Evolutionary conservation across 2,797 vertebrate genomes (phyloP), one percentile per base, ranked within the genome.

Genomic region (Caiman crocodilus): DNA sequence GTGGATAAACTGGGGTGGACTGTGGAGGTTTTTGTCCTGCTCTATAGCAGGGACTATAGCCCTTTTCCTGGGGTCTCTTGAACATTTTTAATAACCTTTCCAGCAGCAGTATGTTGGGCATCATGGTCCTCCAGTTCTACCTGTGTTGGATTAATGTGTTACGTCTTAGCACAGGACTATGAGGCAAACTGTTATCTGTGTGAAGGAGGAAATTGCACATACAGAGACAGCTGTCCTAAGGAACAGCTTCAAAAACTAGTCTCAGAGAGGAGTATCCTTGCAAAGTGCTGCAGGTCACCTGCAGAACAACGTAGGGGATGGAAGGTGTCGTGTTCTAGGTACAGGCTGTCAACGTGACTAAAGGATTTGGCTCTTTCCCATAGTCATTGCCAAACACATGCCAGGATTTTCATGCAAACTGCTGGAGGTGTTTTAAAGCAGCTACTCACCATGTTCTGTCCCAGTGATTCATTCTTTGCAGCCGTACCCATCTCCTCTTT

Each of bases 151-250:
- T 50, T 50, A 50, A 50, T 9, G 42, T 50, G 10, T 50, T 50
- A 50, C 3, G 42, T 16, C 82, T 93, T 18, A 42, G 65, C 82
- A 88, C 64, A 57, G 88, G 64, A 89, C 83, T 94, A 94, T 96
- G 95, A 97, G 86, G 91, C 81, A 87, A 94, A 82, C 7, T 85
- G 76, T 89, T 94, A 90, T 96, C 95, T 78, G 88, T 79, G 88
- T 86, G 87, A 56, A 18, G 17, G 90, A 13, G 42, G 60, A 90
- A 92, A 77, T 73, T 82, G 86, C 23, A 20, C 25, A 5, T 28
- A 6, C 4, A 81, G 96, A 93, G 87, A 89, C 76, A 88, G 92
- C 87, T 93, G 92, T 89, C 94, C 87, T 55, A 91, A 94, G 77
- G 74, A 92, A 56, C 61, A 84, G 90, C 76, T 95, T 94, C 87